These are phyloP conservation scores for Cladorhizidae sp. DNA, from an alignment of 37 sponge, comb jelly and placozoan species.

Conservation along the genomic window DNA sequence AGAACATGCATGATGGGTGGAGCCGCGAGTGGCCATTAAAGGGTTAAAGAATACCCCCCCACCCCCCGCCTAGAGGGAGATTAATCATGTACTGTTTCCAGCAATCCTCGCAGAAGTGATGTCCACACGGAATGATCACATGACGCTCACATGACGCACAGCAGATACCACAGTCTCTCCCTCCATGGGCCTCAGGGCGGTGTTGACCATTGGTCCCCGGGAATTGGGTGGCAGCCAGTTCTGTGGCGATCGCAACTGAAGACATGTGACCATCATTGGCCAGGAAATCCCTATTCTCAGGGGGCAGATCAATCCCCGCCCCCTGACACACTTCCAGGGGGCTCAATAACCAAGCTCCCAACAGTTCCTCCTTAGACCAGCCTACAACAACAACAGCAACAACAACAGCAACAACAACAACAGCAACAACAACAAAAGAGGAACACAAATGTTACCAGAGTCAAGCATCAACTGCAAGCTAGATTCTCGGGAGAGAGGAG, in stretches of 20 bases:
- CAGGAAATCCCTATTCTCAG: conserved; percentile 14
- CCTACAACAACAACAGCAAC: conserved; percentile 31
- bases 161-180: conserved; percentile 66
- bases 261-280: neutral
- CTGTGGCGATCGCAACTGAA: neutral
- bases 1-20: no score
- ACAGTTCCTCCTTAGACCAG: conserved; percentile 79
- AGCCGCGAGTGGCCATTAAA: no score
- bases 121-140: conserved; percentile 60
- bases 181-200: neutral
- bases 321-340: conserved; percentile 64
- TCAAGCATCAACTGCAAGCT: no score
- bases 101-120: conserved; percentile 79
- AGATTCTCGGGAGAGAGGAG: no score
- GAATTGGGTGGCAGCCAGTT: neutral
- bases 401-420: neutral
- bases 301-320: conserved; percentile 79
- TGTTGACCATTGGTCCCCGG: neutral
- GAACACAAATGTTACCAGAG: no score
- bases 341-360: conserved; percentile 83
- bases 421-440: no score
- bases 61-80: no score
- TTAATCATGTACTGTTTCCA: conserved; percentile 75
- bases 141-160: neutral
- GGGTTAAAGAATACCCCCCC: no score